These are phyloP conservation scores for Zosterops hypoxanthus DNA, from an alignment of 2,113 vertebrate genomes.

Conservation along the genomic window DNA sequence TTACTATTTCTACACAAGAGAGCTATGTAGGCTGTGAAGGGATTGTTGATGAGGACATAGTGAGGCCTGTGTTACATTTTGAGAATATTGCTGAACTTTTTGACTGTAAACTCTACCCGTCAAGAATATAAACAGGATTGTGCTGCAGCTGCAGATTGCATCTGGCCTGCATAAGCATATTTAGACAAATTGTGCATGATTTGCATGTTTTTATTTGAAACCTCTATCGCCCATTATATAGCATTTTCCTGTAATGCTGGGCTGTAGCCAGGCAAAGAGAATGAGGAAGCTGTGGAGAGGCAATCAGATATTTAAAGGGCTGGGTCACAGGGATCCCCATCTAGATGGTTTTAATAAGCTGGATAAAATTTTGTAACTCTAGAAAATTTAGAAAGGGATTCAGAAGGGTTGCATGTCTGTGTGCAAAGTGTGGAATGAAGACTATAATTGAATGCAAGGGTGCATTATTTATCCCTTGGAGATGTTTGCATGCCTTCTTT, in stretches of 20 bases:
- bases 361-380: neutral
- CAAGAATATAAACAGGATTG: slow-evolving; percentile 60
- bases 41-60: slow-evolving; percentile 45
- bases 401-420: neutral
- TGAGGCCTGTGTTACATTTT: slow-evolving; percentile 11
- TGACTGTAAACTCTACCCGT: slow-evolving; percentile 53
- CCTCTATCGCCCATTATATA: slow-evolving; percentile 22
- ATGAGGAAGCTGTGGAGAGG: slow-evolving; percentile 35
- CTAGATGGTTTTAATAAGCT: neutral
- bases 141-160: slow-evolving; percentile 59
- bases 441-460: neutral
- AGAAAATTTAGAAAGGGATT: neutral
- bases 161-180: slow-evolving; percentile 63
- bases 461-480: neutral
- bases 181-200: slow-evolving; percentile 56
- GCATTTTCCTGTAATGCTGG: slow-evolving; percentile 20
- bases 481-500: neutral
- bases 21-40: slow-evolving; percentile 20
- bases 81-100: slow-evolving; percentile 56
- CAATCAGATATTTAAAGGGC: slow-evolving; percentile 23
- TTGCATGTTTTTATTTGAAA: slow-evolving; percentile 69
- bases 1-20: slow-evolving; percentile 52
- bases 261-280: slow-evolving; percentile 45
- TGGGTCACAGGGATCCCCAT: slow-evolving; percentile 9
- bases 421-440: neutral